Base-by-base conservation (phyloP, 2,113 vertebrate species). In the Oreochromis niloticus region DNA sequence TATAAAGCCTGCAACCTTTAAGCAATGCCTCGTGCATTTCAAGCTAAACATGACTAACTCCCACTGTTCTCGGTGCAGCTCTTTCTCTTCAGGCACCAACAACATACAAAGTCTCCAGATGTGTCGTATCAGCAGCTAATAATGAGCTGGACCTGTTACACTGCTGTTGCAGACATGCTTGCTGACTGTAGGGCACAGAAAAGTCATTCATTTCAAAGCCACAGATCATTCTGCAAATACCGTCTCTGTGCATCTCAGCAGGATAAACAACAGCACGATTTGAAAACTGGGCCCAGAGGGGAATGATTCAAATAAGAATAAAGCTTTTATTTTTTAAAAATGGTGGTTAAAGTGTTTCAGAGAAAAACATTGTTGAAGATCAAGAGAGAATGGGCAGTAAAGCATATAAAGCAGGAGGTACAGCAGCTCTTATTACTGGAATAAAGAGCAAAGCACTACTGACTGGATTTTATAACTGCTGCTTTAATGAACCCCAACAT, bases 401-500 rank as follows among this genome's bases (percentile, higher is more conserved):
- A 82, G 73, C 63, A 9, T 57, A 50, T 41, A 27, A 86, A 81
- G 68, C 16, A 17, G 13, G 24, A 85, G 75, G 54, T 56, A 84
- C 89, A 90, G 87, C 27, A 79, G 41, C 66, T 90, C 85, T 85
- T 85, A 86, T 87, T 86, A 68, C 61, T 57, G n/a, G 17, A 88
- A 66, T 52, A 11, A 79, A 84, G 86, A 78, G 4, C 61, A 84
- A 61, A 41, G 84, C 39, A 13, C 59, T 81, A 57, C 80, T 91
- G 91, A 87, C 93, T 94, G 89, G 54, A 63, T 85, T 85, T 48
- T 36, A 61, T 84, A 92, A 90, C 55, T 88, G 78, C 61, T 75
- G 83, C 73, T 36, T 82, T 91, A 91, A 92, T 90, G 88, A 88
- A 87, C 82, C 92, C 52, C 71, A 89, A 90, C 85, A 66, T 19